Percentiles rank a stretch among this genome's conserved stretches.
Evolutionary conservation across 2,888 invertebrate genomes (phyloP).

Genomic region (Megalurothrips usitatus): DNA sequence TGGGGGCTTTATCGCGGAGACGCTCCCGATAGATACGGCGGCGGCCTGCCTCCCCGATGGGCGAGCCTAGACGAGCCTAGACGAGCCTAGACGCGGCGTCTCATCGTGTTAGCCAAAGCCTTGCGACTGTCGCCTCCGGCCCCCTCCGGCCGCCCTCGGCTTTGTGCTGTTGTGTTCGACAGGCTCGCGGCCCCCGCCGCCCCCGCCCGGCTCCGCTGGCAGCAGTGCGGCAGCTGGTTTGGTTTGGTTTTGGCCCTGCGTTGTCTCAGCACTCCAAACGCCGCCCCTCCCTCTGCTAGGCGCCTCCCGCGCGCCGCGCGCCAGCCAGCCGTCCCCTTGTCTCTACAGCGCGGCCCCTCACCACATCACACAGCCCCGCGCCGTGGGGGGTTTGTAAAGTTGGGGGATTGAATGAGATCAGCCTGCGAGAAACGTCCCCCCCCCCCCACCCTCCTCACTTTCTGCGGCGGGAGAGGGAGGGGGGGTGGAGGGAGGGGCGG

Average conservation of each 20-base stretch:
- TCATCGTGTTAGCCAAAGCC: no score
- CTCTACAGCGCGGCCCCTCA: neutral
- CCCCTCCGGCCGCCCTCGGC: neutral
- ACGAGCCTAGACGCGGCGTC: no score
- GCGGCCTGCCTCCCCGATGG: no score
- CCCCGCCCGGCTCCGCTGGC: no score
- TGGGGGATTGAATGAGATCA: constrained; percentile 22
- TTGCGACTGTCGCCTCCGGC: no score
- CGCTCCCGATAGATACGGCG: no score
- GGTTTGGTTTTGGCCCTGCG: no score
- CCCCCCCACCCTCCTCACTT: neutral
- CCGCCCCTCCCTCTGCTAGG: neutral
- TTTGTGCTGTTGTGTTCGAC: neutral
- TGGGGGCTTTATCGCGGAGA: no score
- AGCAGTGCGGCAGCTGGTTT: no score
- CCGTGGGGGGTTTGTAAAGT: constrained; percentile 18
- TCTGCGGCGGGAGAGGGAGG: neutral
- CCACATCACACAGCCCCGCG: constrained; percentile 4
- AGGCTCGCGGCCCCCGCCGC: neutral
- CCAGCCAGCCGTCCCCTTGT: no score
- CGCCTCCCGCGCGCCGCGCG: no score
- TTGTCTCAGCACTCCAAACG: neutral
- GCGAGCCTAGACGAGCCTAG: no score
- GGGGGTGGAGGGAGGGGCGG: neutral
- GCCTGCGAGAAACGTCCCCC: neutral